phyloP scores from a whole-genome alignment of 2,797 vertebrate genomes.

The Rhabdomys pumilio region DNA sequence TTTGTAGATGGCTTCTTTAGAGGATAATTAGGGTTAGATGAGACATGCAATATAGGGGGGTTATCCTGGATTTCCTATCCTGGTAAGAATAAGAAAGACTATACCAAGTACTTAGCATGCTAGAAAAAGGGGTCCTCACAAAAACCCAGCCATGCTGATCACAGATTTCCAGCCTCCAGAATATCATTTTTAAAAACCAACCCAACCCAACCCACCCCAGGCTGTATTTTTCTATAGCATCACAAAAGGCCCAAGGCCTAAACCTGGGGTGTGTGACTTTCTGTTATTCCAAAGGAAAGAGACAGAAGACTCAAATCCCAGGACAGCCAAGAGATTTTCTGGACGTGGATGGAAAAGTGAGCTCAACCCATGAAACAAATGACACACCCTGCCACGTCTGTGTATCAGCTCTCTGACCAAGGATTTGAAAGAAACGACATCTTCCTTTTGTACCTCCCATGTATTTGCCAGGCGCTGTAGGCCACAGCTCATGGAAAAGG shows the following conservation, averaged over 20 bases:
- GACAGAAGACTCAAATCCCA: background rate
- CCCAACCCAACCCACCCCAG: accelerated
- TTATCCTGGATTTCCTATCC: background rate
- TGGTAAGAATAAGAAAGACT: background rate
- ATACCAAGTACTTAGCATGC: accelerated
- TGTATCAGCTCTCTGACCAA: background rate
- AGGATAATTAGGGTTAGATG: background rate
- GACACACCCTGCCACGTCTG: background rate
- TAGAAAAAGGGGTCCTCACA: background rate
- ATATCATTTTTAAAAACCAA: background rate
- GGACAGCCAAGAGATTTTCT: background rate
- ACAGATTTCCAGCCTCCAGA: background rate
- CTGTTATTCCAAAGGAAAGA: background rate
- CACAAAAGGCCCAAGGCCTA: background rate
- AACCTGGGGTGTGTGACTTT: background rate
- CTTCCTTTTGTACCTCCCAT: background rate
- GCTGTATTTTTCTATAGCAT: background rate
- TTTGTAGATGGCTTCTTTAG: background rate
- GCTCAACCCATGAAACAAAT: background rate
- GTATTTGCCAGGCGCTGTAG: background rate
- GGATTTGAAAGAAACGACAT: background rate
- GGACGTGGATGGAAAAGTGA: background rate
- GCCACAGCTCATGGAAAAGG: background rate
- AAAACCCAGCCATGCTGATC: background rate
- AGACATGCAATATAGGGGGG: background rate